A percentile compares a stretch with the other conserved stretches of the same genome.
Conservation (phyloP, 2,113 vertebrate genomes). For the Seriola dumerili region DNA sequence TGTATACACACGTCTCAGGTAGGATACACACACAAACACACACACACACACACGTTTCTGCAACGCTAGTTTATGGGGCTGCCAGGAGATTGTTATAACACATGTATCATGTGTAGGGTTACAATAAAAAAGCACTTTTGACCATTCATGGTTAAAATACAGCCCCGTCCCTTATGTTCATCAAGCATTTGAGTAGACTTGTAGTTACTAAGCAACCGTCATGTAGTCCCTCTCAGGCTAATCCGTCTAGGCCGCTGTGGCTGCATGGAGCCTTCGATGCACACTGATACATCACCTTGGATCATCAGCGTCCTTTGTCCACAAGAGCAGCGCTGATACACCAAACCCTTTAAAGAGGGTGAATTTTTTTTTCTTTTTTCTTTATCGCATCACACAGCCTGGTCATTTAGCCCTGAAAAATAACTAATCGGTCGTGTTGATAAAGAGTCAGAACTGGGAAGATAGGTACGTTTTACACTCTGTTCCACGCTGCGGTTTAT, state of each 20-base stretch:
- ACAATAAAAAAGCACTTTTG: slow-evolving; percentile 45
- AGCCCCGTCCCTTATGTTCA: slow-evolving; percentile 59
- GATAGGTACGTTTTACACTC: slow-evolving; percentile 11
- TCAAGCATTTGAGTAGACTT: slow-evolving; percentile 73
- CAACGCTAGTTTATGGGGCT: not conserved
- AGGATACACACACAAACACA: slow-evolving; percentile 19
- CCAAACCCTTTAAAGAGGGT: slow-evolving; percentile 26
- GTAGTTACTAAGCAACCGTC: slow-evolving; percentile 85
- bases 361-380: slow-evolving; percentile 10
- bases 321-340: slow-evolving; percentile 25
- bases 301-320: slow-evolving; percentile 65
- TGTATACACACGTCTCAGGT: slow-evolving; percentile 36
- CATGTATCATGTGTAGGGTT: not conserved
- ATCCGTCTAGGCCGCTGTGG: slow-evolving; percentile 71
- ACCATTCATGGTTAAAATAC: slow-evolving; percentile 51
- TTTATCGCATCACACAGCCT: slow-evolving; percentile 14
- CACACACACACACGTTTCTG: not conserved
- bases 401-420: slow-evolving; percentile 49
- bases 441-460: not conserved
- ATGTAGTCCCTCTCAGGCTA: slow-evolving; percentile 75
- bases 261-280: slow-evolving; percentile 56
- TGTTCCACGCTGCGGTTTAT: slow-evolving; percentile 8
- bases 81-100: slow-evolving; percentile 9
- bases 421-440: slow-evolving; percentile 30
- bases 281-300: slow-evolving; percentile 67